phyloP scores from a whole-genome alignment of 2,797 vertebrate species.

The Chelon auratus region DNA sequence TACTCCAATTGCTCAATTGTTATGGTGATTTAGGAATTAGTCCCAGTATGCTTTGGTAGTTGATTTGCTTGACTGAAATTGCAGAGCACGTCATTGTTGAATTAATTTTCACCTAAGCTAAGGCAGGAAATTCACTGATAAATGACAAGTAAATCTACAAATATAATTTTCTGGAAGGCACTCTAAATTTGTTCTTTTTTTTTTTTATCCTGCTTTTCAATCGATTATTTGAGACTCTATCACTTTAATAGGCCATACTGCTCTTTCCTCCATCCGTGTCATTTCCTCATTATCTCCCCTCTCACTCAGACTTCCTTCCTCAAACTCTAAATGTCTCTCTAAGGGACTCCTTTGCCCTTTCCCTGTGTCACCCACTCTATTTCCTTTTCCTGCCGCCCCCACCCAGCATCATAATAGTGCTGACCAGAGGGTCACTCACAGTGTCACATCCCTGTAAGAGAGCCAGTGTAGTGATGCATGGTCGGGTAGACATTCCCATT shows the following conservation, averaged over 20 bases:
- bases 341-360: slow-evolving; percentile 61
- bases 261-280: slow-evolving; percentile 35
- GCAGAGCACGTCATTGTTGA: slow-evolving; percentile 56
- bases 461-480: slow-evolving; percentile 52
- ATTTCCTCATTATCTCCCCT: slow-evolving; percentile 56
- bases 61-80: slow-evolving; percentile 66
- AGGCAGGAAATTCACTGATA: slow-evolving; percentile 49
- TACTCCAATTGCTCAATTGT: slow-evolving; percentile 78
- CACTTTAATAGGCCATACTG: slow-evolving; percentile 37
- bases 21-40: slow-evolving; percentile 79
- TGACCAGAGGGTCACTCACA: slow-evolving; percentile 62
- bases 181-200: slow-evolving; percentile 23
- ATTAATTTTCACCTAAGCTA: slow-evolving; percentile 57
- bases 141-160: slow-evolving; percentile 47
- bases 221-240: slow-evolving; percentile 50
- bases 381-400: slow-evolving; percentile 69
- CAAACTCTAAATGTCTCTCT: slow-evolving; percentile 64
- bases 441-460: slow-evolving; percentile 61
- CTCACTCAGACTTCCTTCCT: slow-evolving; percentile 69
- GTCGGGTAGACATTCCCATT: slow-evolving; percentile 43
- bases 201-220: slow-evolving; percentile 14
- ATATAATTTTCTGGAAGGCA: slow-evolving; percentile 37
- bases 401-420: slow-evolving; percentile 63
- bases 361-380: slow-evolving; percentile 49
- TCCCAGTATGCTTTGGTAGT: slow-evolving; percentile 63